Percentiles rank a stretch among this genome's conserved stretches.
Conservation (phyloP, 2,797 vertebrate species). For the Sitta carolinensis region DNA sequence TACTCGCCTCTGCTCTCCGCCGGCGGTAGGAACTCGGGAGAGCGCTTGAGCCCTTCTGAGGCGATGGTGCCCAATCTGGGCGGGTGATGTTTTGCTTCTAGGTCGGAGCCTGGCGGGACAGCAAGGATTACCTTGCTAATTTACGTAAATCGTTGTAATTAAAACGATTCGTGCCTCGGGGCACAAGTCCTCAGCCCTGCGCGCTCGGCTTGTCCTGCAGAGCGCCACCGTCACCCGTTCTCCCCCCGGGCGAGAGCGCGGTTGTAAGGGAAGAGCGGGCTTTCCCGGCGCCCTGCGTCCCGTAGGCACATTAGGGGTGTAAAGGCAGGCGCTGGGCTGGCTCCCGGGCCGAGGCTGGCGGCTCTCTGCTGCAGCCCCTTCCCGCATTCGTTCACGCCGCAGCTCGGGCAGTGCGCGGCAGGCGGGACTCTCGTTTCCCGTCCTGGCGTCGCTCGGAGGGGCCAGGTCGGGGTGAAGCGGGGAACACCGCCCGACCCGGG, state of each 20-base stretch:
- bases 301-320: not conserved
- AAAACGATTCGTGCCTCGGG: not conserved
- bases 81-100: not conserved
- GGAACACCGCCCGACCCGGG: not conserved
- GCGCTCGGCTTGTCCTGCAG: not conserved
- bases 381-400: not conserved
- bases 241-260: not conserved
- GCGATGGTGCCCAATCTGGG: not conserved
- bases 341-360: not conserved
- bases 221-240: not conserved
- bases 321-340: not conserved
- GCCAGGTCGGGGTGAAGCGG: not conserved
- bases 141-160: conserved; percentile 7
- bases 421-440: not conserved
- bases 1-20: not conserved
- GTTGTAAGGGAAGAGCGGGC: not conserved
- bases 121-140: not conserved
- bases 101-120: not conserved
- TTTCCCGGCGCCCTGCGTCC: not conserved
- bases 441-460: not conserved
- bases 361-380: not conserved
- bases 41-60: not conserved
- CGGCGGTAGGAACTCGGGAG: not conserved
- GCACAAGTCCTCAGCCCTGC: not conserved
- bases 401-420: not conserved